Evolutionary conservation across 2,113 vertebrate genomes (phyloP).

Genomic region (Protobothrops mucrosquamatus): DNA sequence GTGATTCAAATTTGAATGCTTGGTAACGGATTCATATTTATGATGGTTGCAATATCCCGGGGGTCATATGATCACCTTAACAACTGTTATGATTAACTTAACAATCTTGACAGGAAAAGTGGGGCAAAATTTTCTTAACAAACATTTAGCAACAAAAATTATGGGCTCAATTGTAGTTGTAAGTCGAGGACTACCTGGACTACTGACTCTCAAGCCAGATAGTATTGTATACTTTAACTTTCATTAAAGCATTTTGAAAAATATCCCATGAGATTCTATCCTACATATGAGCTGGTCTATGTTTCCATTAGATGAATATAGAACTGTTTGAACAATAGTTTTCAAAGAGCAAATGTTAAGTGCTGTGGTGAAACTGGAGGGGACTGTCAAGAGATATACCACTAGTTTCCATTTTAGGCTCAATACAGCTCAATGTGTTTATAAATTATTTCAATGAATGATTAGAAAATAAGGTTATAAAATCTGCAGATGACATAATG

Average conservation of each 20-base stretch:
- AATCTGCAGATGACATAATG: background rate
- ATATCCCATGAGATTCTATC: background rate
- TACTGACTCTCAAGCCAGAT: background rate
- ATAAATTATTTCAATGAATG: background rate
- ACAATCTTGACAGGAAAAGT: background rate
- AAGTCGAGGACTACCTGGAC: background rate
- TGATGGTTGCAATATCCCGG: background rate
- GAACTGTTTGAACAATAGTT: background rate
- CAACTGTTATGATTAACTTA: background rate
- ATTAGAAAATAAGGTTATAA: background rate
- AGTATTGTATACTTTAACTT: background rate
- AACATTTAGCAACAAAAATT: background rate
- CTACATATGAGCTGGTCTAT: background rate
- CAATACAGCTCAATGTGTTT: background rate
- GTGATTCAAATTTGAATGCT: background rate
- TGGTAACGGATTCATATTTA: background rate
- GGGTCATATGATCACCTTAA: background rate
- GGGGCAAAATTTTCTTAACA: background rate
- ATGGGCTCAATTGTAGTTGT: background rate
- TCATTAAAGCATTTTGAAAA: background rate
- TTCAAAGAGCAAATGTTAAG: background rate
- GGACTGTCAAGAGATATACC: background rate
- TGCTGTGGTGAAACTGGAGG: background rate
- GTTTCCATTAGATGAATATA: background rate
- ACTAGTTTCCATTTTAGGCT: background rate